Base-by-base conservation (phyloP, 2,797 vertebrate genomes). In the Gila robusta region DNA sequence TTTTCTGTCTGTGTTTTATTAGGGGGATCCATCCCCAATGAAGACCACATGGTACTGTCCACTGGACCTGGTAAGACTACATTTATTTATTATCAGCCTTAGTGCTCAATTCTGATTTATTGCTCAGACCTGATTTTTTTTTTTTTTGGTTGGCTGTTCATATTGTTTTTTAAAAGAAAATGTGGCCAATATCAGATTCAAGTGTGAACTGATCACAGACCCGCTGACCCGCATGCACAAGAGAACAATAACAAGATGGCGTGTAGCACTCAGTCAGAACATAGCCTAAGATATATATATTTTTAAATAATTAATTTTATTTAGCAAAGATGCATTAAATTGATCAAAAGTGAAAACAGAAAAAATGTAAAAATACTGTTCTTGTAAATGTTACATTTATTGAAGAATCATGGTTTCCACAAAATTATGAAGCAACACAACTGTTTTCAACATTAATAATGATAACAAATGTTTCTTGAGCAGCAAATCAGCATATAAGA, bases 11-110 rank as follows among this genome's bases (percentile, higher is more conserved):
- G 35, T 86, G 62, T 11, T 88, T 10, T 91, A 35, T 26, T 89
- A 96, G 95, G 92, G 90, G 4, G 95, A 96, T 70, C 87, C 93
- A 67, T 94, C 94, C 59, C 91, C 93, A 26, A 96, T 96, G 95
- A 96, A 96, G 93, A 96, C 95, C 1, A 96, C 95, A 84, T 96
- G 96, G 96, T 96, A 96, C 94, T 96, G 95, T 87, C 95, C 95
- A 73, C 91, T 96, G 84, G 94, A 96, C 88, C 90, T 95, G 94
- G 96, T 96, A 91, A 93, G 94, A 19, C 56, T 44, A 19, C 1
- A 32, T 32, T 2, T 32, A 32, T 32, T 2, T 32, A 32, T 32
- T 32, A 32, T 32, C 47, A 49, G 47, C 14, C 47, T 49, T 49
- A 44, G 14, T 16, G 47, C 47, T 16, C 47, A 49, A 49, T 49